Evolutionary conservation across 1,140 invertebrate genomes (phyloP).

Genomic region (Zaprionus davidi): DNA sequence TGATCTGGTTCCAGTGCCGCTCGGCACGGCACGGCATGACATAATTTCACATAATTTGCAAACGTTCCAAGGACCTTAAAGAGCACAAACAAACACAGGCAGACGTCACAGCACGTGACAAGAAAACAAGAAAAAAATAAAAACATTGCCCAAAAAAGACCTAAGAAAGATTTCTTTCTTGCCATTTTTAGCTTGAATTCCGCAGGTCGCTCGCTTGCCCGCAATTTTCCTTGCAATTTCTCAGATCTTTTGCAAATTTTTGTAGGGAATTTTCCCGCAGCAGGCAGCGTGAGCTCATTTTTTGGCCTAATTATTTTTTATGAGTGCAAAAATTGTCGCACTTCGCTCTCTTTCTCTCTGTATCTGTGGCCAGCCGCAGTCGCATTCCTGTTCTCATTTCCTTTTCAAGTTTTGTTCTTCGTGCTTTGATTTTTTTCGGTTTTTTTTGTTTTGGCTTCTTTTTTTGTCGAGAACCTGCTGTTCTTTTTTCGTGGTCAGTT

Average conservation of each 20-base stretch:
- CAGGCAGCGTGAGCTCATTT: constrained; percentile 59
- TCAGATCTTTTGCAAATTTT: constrained; percentile 38
- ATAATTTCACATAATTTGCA: constrained; percentile 79
- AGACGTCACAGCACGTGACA: constrained; percentile 72
- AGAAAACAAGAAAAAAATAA: constrained; percentile 42
- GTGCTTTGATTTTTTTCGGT: constrained; percentile 57
- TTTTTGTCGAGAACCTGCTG: constrained; percentile 35
- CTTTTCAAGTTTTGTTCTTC: constrained; percentile 39
- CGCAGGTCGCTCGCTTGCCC: constrained; percentile 53
- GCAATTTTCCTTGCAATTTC: constrained; percentile 10
- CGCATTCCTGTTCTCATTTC: background rate
- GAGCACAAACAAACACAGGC: constrained; percentile 28
- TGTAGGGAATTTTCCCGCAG: constrained; percentile 2
- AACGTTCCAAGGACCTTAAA: constrained; percentile 53
- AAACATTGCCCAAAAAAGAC: constrained; percentile 15
- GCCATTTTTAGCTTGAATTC: constrained; percentile 68
- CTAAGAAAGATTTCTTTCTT: constrained; percentile 47
- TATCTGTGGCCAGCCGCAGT: constrained; percentile 63
- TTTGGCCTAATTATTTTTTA: constrained; percentile 83
- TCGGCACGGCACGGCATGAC: constrained; percentile 62
- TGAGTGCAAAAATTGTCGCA: constrained; percentile 80
- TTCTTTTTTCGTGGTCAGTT: constrained; percentile 58
- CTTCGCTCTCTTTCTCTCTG: constrained; percentile 28
- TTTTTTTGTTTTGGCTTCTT: constrained; percentile 45
- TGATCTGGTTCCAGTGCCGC: constrained; percentile 71